Evolutionary conservation across 2,888 invertebrate genomes (phyloP).

Genomic region (Eristalis arbustorum): DNA sequence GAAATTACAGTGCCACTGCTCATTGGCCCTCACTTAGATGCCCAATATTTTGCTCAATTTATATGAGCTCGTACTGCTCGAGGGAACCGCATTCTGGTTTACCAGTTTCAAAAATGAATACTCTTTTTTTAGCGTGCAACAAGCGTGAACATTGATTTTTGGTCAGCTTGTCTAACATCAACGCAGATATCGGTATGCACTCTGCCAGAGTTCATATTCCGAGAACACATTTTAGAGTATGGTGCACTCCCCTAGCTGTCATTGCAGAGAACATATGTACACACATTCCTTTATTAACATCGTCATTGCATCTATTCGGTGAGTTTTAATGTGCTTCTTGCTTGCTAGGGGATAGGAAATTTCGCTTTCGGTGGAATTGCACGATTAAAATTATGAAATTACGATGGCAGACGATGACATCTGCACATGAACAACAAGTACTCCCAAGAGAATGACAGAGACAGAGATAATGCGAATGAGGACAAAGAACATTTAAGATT

Average conservation of each 20-base stretch:
- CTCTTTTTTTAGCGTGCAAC: background rate
- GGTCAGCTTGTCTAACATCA: conserved; percentile 6
- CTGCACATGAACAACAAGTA: background rate
- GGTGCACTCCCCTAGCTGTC: background rate
- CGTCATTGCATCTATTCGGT: background rate
- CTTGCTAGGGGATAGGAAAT: background rate
- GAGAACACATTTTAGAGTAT: background rate
- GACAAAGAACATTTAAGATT: background rate
- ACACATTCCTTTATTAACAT: conserved; percentile 13
- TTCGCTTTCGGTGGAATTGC: background rate
- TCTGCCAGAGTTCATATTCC: background rate
- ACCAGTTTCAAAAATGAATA: background rate
- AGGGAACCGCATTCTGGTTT: background rate
- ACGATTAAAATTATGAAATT: conserved; percentile 32
- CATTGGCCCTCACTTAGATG: background rate
- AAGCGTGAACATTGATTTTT: conserved; percentile 1
- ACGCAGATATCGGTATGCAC: background rate
- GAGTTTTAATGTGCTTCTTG: background rate
- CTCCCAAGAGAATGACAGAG: background rate
- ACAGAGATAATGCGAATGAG: background rate
- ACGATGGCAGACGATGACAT: conserved; percentile 5
- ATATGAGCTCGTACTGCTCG: background rate
- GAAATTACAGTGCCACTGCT: no score
- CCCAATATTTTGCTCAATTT: background rate
- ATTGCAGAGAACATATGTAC: conserved; percentile 12